Evolutionary conservation across 2,888 invertebrate genomes (phyloP).

Genomic region (Lycophotia porphyrea): DNA sequence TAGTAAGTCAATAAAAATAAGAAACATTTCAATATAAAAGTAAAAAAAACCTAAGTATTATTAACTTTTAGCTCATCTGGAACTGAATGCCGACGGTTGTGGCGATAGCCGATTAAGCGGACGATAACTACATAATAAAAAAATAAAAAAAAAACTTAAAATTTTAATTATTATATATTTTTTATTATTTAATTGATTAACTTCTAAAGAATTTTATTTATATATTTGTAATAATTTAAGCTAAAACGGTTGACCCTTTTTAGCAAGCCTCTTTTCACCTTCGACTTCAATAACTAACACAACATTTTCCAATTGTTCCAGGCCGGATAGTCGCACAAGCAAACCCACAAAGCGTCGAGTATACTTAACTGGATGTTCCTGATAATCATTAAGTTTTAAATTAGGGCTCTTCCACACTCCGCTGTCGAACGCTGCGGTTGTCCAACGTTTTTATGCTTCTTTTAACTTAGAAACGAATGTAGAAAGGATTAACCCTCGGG

Average conservation of each 20-base stretch:
- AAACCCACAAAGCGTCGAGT: slow-evolving; percentile 68
- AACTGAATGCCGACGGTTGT: too few relatives aligned
- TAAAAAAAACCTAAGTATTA: too few relatives aligned
- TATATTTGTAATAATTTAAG: too few relatives aligned
- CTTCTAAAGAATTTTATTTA: too few relatives aligned
- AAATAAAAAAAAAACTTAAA: too few relatives aligned
- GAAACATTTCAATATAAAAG: too few relatives aligned
- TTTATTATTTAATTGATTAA: too few relatives aligned
- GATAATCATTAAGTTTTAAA: slow-evolving; percentile 74
- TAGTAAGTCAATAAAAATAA: too few relatives aligned
- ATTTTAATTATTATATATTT: too few relatives aligned
- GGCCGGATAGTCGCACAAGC: slow-evolving; percentile 74
- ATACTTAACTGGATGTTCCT: slow-evolving; percentile 86
- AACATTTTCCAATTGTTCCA: slow-evolving; percentile 74
- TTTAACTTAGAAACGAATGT: slow-evolving; percentile 23
- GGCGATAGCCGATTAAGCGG: too few relatives aligned
- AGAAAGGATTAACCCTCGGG: neutral
- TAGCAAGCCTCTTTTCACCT: neutral
- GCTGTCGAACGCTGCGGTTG: slow-evolving; percentile 71
- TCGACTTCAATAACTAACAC: neutral
- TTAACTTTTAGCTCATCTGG: too few relatives aligned
- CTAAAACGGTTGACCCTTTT: neutral
- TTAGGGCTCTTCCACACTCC: slow-evolving; percentile 71
- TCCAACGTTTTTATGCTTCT: slow-evolving; percentile 47
- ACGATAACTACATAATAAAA: too few relatives aligned